A percentile compares a stretch with the other conserved stretches of the same genome.
Conservation (phyloP, 2,888 invertebrate genomes). For the Ptychoptera albimana region DNA sequence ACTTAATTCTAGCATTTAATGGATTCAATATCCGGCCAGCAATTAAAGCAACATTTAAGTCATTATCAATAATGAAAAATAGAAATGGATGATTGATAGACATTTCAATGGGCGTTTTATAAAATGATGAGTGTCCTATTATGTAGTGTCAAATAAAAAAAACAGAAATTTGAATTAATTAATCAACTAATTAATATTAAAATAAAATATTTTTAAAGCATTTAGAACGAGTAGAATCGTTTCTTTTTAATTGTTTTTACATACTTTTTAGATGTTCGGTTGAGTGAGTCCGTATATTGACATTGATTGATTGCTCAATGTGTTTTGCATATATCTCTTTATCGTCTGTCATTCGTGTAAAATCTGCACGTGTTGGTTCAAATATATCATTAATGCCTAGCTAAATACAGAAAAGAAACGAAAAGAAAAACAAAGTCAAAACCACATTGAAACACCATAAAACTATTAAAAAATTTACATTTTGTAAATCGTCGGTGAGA, state of each 20-base stretch:
- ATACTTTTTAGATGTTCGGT: conserved; percentile 30
- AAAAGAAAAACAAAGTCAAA: not conserved
- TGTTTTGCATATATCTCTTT: conserved; percentile 65
- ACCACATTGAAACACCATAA: not conserved
- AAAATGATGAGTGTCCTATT: conserved; percentile 16
- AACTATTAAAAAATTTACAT: conserved; percentile 36
- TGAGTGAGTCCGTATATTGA: conserved; percentile 61
- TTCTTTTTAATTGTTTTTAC: conserved; percentile 8
- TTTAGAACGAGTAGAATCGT: not conserved
- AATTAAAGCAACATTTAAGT: conserved; percentile 63
- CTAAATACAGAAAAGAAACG: conserved; percentile 30
- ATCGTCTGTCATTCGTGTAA: conserved; percentile 62
- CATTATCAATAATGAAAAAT: conserved; percentile 71
- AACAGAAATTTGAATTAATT: conserved; percentile 10
- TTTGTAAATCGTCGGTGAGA: conserved; percentile 64
- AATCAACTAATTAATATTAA: not conserved
- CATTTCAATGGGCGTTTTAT: conserved; percentile 47
- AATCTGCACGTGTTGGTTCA: conserved; percentile 63
- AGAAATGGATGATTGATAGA: conserved; percentile 69
- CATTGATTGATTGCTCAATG: conserved; percentile 70
- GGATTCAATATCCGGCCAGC: conserved; percentile 73
- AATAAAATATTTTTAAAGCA: not conserved
- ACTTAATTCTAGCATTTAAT: conserved; percentile 51
- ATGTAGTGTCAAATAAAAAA: conserved; percentile 18
- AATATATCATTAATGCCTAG: conserved; percentile 63